Conservation (phyloP, 2,888 invertebrate genomes). For the Scelioninae gen. 1 region DNA sequence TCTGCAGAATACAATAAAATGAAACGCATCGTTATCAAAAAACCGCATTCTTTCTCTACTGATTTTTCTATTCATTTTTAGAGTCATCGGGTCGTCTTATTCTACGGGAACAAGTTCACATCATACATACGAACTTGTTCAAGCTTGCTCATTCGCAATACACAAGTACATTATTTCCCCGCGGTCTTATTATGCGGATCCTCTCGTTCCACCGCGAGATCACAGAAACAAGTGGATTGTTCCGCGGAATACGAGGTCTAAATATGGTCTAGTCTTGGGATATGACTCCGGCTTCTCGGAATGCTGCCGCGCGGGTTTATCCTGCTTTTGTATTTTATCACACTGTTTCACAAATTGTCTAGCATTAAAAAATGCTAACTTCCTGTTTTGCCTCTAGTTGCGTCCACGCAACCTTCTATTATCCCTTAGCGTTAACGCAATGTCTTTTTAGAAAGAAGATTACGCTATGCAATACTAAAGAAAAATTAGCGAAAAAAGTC, state of each 20-base stretch:
- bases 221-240: constrained; percentile 63
- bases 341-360: constrained; percentile 61
- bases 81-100: neutral
- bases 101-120: constrained; percentile 21
- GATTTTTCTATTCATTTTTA: constrained; percentile 3
- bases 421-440: constrained; percentile 23
- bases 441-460: constrained; percentile 29
- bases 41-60: neutral
- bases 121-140: constrained; percentile 78
- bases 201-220: constrained; percentile 57
- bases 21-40: neutral
- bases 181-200: constrained; percentile 55
- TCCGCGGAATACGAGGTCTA: constrained; percentile 57
- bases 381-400: constrained; percentile 32
- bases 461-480: constrained; percentile 3
- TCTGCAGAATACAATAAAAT: no score
- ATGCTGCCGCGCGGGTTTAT: constrained; percentile 34
- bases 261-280: constrained; percentile 64
- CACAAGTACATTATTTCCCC: constrained; percentile 61
- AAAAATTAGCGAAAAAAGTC: neutral
- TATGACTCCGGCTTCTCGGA: constrained; percentile 54
- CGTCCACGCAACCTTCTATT: constrained; percentile 23
- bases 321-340: constrained; percentile 59
- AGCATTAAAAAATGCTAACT: constrained; percentile 43
- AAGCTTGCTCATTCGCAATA: constrained; percentile 75